phyloP scores from a whole-genome alignment of 35 echinoderm and acorn worm genomes.

The Patiria miniata region DNA sequence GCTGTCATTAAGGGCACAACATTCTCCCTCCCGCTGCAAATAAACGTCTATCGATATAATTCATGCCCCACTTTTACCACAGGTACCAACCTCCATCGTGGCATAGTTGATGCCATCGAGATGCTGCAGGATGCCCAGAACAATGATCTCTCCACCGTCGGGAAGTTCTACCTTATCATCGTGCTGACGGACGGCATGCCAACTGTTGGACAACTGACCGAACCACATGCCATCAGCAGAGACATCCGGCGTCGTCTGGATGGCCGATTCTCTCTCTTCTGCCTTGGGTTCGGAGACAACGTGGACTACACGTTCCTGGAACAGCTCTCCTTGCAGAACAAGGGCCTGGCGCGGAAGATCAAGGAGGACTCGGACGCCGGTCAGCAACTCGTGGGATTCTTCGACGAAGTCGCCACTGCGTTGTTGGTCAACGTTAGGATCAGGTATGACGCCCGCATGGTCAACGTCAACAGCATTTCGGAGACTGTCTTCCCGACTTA shows the following conservation, averaged over 20 bases:
- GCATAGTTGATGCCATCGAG: conserved; percentile 19
- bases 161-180: conserved; percentile 52
- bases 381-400: conserved; percentile 77
- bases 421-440: conserved; percentile 68
- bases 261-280: conserved; percentile 57
- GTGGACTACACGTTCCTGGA: conserved; percentile 70
- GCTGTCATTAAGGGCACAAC: too few relatives aligned
- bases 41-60: too few relatives aligned
- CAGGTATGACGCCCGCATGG: conserved; percentile 31
- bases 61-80: too few relatives aligned
- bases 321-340: conserved; percentile 51
- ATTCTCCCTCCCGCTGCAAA: too few relatives aligned
- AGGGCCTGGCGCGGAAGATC: conserved; percentile 70
- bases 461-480: conserved; percentile 66
- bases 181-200: conserved; percentile 76
- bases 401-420: conserved; percentile 84
- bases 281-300: conserved; percentile 63
- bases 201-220: conserved; percentile 28
- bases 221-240: conserved; percentile 1
- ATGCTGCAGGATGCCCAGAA: conserved; percentile 8
- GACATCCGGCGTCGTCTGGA: conserved; percentile 33
- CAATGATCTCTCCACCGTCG: neutral
- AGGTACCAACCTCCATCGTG: conserved; percentile 67
- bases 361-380: conserved; percentile 72
- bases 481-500: conserved; percentile 64